A percentile compares a stretch with the other conserved stretches of the same genome.
Conservation (phyloP, 2,888 invertebrate genomes). For the Gandaritis pyraliata region DNA sequence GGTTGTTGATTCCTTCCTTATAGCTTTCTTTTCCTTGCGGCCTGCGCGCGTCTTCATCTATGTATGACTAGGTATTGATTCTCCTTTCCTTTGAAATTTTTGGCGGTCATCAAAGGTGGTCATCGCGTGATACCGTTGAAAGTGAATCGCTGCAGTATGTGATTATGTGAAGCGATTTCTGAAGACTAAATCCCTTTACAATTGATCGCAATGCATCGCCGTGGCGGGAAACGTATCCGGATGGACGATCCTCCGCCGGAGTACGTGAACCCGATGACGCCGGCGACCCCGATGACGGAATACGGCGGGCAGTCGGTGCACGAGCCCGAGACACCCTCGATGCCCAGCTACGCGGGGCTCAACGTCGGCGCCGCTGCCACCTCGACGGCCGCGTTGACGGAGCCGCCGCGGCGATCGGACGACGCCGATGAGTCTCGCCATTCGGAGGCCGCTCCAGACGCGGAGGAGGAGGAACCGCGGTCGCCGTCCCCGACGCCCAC, state of each 20-base stretch:
- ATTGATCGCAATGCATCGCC: conserved; percentile 88
- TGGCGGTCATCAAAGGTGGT: too few species aligned
- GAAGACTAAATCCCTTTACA: conserved; percentile 4
- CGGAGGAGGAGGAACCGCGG: conserved; percentile 72
- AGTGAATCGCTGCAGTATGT: conserved; percentile 8
- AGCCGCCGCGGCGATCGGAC: conserved; percentile 66
- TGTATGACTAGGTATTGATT: too few species aligned
- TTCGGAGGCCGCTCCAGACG: conserved; percentile 41
- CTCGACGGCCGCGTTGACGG: conserved; percentile 61
- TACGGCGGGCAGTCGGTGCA: conserved; percentile 80
- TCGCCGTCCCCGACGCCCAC: conserved; percentile 85
- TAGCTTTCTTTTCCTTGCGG: too few species aligned
- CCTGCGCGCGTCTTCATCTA: too few species aligned
- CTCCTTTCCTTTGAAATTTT: too few species aligned
- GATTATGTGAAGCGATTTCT: conserved; percentile 12
- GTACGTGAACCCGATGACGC: conserved; percentile 89
- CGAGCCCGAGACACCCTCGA: conserved; percentile 79
- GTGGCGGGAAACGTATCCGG: conserved; percentile 94
- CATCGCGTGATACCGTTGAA: too few species aligned
- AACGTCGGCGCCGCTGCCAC: conserved; percentile 65
- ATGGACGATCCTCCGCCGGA: conserved; percentile 97
- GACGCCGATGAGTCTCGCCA: conserved; percentile 66
- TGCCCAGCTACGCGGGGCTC: conserved; percentile 75
- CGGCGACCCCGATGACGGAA: conserved; percentile 82
- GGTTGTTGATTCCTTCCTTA: too few species aligned